phyloP scores from a whole-genome alignment of 2,888 invertebrate species.

The Heliconius aoede region DNA sequence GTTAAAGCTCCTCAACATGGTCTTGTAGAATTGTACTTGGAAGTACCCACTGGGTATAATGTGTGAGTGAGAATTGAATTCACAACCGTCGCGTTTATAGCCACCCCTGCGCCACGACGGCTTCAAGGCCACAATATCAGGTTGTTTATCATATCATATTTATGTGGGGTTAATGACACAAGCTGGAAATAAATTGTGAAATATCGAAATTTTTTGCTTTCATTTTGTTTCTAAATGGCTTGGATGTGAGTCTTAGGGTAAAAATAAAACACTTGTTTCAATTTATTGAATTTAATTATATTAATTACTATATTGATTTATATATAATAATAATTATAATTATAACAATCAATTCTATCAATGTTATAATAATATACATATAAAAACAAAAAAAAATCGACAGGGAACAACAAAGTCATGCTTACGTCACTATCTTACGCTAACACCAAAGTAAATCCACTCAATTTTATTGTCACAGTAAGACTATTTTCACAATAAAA shows the following conservation, averaged over 20 bases:
- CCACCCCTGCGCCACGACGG: too few relatives aligned
- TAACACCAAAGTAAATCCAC: conserved; percentile 22
- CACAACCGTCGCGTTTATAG: too few relatives aligned
- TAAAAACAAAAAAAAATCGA: conserved; percentile 42
- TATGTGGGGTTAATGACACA: too few relatives aligned
- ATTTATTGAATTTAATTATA: conserved; percentile 22
- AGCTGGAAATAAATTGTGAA: too few relatives aligned
- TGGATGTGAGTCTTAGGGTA: background rate
- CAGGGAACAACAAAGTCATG: conserved; percentile 44
- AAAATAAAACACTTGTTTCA: conserved; percentile 8
- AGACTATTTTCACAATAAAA: conserved; percentile 6
- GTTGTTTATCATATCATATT: too few relatives aligned
- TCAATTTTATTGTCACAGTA: conserved; percentile 50
- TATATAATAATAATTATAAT: conserved; percentile 4
- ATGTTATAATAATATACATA: conserved; percentile 24
- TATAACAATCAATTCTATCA: conserved; percentile 3
- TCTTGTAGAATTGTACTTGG: too few relatives aligned
- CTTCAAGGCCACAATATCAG: too few relatives aligned
- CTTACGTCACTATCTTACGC: conserved; percentile 19
- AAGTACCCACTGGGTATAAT: too few relatives aligned
- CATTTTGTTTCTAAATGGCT: too few relatives aligned
- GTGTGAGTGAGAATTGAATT: too few relatives aligned
- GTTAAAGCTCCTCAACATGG: too few relatives aligned
- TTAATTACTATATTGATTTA: background rate
- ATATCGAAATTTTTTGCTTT: too few relatives aligned